Evolutionary conservation across 2,113 vertebrate species (phyloP), one percentile per base, ranked within the genome.

Genomic region (Neolamprologus ventralis): DNA sequence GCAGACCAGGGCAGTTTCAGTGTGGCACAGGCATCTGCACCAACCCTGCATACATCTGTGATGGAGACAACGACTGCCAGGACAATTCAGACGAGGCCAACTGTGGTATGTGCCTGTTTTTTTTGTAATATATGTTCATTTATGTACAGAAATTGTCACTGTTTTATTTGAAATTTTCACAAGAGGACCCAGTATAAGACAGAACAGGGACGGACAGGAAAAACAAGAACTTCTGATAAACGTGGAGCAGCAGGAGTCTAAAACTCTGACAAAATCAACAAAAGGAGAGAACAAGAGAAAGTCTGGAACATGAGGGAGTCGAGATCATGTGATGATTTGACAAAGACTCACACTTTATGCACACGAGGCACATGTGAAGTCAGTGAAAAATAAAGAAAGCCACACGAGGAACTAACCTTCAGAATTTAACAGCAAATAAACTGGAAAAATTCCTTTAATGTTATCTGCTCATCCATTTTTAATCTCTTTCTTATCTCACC

Each of bases 11-110:
- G 4, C 98, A 99, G 92, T 99, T 99, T 94, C 98, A 99, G 95
- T 99, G 98, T 80, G 98, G 98, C 0, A 99, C 98, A 0, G 98
- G 98, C 45, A 99, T 99, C 95, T 99, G 98, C 95, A 99, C 98
- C 33, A 99, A 99, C 96, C 98, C 98, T 0, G 98, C 98, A 86
- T 99, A 99, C 96, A 99, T 99, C 96, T 99, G 98, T 4, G 98
- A 99, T 0, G 98, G 98, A 3, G 98, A 99, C 96, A 99, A 99
- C 0, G 98, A 99, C 96, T 99, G 98, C 92, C 98, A 99, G 94
- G 98, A 99, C 96, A 98, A 97, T 92, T 99, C 98, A 0, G 98
- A 99, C 0, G 98, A 99, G 87, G 97, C 98, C 94, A 99, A 99
- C 94, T 99, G 98, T 0, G 98, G 98, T 99, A 93, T 2, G 45